Conservation (phyloP, 2,888 invertebrate genomes). For the Thelaira solivaga region DNA sequence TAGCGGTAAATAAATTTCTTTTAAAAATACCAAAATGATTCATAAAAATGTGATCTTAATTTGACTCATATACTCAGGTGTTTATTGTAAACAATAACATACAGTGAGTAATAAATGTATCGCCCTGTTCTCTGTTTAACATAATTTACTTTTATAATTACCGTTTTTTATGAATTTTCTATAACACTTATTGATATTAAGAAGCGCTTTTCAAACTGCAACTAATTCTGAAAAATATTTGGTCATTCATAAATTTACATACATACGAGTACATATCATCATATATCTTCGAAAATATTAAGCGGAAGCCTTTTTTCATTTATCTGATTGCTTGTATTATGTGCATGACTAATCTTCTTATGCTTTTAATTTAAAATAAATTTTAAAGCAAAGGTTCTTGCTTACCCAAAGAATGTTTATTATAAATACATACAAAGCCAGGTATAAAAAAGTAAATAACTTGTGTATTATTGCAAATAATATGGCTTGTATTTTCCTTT, state of each 20-base stretch:
- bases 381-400: neutral
- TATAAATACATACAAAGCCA: too few species aligned
- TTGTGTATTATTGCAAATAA: neutral
- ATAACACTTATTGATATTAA: too few species aligned
- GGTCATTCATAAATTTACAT: too few species aligned
- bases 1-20: neutral
- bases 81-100: neutral
- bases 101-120: neutral
- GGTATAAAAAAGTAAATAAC: too few species aligned
- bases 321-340: neutral
- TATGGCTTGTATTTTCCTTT: neutral
- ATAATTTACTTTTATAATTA: too few species aligned
- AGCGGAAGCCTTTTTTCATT: neutral
- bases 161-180: too few species aligned
- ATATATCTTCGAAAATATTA: too few species aligned
- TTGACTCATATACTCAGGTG: constrained; percentile 25
- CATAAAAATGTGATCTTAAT: constrained; percentile 38
- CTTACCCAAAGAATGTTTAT: neutral
- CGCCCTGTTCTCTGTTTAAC: too few species aligned
- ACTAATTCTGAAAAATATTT: neutral
- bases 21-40: constrained; percentile 12
- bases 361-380: too few species aligned
- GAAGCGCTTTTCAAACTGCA: too few species aligned
- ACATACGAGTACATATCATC: too few species aligned
- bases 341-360: constrained; percentile 2